A percentile compares a stretch with the other conserved stretches of the same genome.
phyloP scores from a whole-genome alignment of 2,888 invertebrate species.

The Spilarctia lutea region DNA sequence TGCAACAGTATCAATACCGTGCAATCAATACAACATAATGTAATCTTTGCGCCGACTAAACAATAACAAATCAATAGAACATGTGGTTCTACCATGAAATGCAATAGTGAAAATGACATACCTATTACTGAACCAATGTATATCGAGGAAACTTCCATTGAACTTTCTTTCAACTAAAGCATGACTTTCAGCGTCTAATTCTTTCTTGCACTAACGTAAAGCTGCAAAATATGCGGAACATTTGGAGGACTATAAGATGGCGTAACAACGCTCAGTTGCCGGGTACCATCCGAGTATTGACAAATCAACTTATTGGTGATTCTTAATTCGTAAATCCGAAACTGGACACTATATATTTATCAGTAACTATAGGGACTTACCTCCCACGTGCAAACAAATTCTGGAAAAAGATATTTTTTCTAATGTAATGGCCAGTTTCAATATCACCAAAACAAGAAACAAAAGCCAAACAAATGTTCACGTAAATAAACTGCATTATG shows the following conservation, averaged over 20 bases:
- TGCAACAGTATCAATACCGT: constrained; percentile 62
- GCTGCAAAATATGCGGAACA: constrained; percentile 83
- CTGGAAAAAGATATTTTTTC: constrained; percentile 87
- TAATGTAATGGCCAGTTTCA: constrained; percentile 87
- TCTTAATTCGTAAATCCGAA: constrained; percentile 70
- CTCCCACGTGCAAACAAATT: constrained; percentile 85
- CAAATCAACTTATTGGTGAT: constrained; percentile 80
- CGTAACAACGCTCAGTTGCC: constrained; percentile 86
- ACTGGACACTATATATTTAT: constrained; percentile 74
- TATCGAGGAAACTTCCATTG: constrained; percentile 71
- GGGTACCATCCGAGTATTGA: constrained; percentile 83
- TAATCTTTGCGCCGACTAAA: constrained; percentile 70
- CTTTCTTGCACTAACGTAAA: constrained; percentile 71
- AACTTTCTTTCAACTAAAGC: constrained; percentile 71
- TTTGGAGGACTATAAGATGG: constrained; percentile 85
- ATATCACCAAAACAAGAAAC: constrained; percentile 87
- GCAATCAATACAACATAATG: constrained; percentile 72
- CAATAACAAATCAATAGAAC: constrained; percentile 82
- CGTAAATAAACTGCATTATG: constrained; percentile 67
- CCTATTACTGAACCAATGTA: constrained; percentile 70
- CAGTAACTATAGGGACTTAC: constrained; percentile 82
- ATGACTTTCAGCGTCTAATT: constrained; percentile 75
- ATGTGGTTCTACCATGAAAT: constrained; percentile 83
- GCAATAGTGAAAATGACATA: constrained; percentile 82
- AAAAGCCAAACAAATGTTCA: constrained; percentile 84